phyloP scores from a whole-genome alignment of 2,888 invertebrate species.

The Drosophila neutralis region DNA sequence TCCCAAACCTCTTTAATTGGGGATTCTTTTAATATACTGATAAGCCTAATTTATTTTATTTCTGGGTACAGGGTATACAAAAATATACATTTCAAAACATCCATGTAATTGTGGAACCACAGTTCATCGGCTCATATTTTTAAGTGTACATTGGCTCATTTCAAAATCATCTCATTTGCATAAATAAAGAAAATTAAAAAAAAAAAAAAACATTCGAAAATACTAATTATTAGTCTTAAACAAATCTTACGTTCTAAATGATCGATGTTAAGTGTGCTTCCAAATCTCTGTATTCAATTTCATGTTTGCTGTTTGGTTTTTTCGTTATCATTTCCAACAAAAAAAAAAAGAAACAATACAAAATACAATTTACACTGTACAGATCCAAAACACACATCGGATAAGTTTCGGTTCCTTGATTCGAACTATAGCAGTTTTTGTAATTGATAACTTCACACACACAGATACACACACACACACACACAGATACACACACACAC shows the following conservation, averaged over 20 bases:
- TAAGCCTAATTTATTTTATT: not conserved
- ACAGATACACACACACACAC: not conserved
- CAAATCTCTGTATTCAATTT: conserved; percentile 68
- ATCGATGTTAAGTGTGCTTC: conserved; percentile 77
- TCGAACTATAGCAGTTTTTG: conserved; percentile 9
- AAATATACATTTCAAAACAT: not conserved
- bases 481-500: conserved; percentile 8
- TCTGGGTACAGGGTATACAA: not conserved
- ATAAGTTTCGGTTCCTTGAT: not conserved
- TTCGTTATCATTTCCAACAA: conserved; percentile 26
- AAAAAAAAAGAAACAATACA: conserved; percentile 25
- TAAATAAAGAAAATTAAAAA: conserved; percentile 40
- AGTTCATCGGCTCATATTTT: conserved; percentile 33
- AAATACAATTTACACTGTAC: conserved; percentile 30
- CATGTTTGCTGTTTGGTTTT: conserved; percentile 50
- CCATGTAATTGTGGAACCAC: not conserved
- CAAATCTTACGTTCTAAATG: conserved; percentile 63
- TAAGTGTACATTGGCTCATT: conserved; percentile 55
- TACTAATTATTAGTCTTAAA: conserved; percentile 33
- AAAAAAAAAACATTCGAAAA: conserved; percentile 27
- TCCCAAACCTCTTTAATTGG: not conserved
- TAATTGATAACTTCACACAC: conserved; percentile 18
- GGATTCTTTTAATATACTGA: not conserved
- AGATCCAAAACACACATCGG: conserved; percentile 11
- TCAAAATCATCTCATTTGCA: conserved; percentile 37